These are phyloP conservation scores for fruit fly (Drosophila melanogaster) DNA, from an alignment of 1,140 invertebrate species.

Conservation along the genomic window Release_6_plus_ISO1_MT NT_037436.4:19936501-19937000, in stretches of 20 bases:
- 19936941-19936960: slow-evolving; percentile 65
- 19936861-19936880: slow-evolving; percentile 15
- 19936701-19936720: too few relatives aligned
- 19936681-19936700: too few relatives aligned
- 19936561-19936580: too few relatives aligned
- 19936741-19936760: too few relatives aligned
- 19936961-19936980: slow-evolving; percentile 69
- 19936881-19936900: slow-evolving; percentile 20
- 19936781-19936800: not conserved
- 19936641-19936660: too few relatives aligned
- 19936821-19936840: slow-evolving; percentile 13
- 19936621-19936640: too few relatives aligned
- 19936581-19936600: too few relatives aligned
- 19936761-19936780: not conserved
- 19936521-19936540: too few relatives aligned
- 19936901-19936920: slow-evolving; percentile 22
- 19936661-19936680: too few relatives aligned
- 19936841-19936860: not conserved
- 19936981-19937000: slow-evolving; percentile 57
- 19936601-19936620: too few relatives aligned
- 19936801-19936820: slow-evolving; percentile 40
- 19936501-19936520: too few relatives aligned
- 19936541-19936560: too few relatives aligned
- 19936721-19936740: not conserved
- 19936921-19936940: slow-evolving; percentile 28